Conservation (phyloP, 2,113 vertebrate species). For the Corydoras sp. region DNA sequence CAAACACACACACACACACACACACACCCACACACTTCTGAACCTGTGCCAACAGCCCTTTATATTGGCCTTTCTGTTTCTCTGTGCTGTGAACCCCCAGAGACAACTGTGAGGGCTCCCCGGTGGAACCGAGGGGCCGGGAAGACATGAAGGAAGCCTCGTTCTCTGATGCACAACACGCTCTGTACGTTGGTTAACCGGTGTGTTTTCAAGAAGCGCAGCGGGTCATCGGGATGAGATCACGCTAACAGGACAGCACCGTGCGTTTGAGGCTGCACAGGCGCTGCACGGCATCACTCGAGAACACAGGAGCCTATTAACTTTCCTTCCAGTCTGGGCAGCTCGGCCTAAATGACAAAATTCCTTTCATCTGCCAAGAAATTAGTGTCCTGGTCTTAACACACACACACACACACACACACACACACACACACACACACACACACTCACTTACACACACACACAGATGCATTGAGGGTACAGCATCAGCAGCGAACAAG, state of each 20-base stretch:
- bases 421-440: constrained; percentile 11
- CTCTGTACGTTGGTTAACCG: background rate
- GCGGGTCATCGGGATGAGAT: too few relatives aligned
- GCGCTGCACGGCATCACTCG: background rate
- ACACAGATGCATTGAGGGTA: constrained; percentile 11
- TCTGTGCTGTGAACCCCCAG: background rate
- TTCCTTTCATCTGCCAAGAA: constrained; percentile 36
- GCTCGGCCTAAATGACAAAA: constrained; percentile 35
- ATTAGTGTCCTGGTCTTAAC: background rate
- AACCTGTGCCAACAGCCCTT: constrained; percentile 9
- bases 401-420: constrained; percentile 11
- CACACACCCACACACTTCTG: constrained; percentile 15
- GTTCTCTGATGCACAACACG: constrained; percentile 39
- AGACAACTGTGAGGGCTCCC: constrained; percentile 12
- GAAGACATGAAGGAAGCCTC: constrained; percentile 40
- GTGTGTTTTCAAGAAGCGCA: too few relatives aligned
- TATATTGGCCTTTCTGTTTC: constrained; percentile 15
- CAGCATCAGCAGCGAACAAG: constrained; percentile 39
- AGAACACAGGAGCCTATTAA: constrained; percentile 8
- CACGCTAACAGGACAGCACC: too few relatives aligned
- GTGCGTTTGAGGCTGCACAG: background rate
- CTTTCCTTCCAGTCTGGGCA: constrained; percentile 4
- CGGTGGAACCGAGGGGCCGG: constrained; percentile 19
- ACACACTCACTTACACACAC: constrained; percentile 18
- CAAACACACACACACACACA: constrained; percentile 18